Evolutionary conservation across 2,797 vertebrate species (phyloP), one percentile per base, ranked within the genome.

Genomic region (Synanceia verrucosa): DNA sequence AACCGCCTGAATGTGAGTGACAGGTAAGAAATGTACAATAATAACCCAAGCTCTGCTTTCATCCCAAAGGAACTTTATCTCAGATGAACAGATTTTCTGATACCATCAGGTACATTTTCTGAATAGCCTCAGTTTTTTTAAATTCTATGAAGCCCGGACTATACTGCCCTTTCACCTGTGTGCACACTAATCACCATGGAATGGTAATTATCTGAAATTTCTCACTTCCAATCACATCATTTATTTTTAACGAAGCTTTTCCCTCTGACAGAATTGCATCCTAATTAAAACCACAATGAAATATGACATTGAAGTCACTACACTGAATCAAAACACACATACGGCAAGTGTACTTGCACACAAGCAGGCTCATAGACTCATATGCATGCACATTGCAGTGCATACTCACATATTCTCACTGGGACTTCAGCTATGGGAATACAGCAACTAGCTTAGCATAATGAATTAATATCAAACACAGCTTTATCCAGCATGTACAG

Each of bases 391-490:
- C 64, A 58, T 43, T 51, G 58, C n/a, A 48, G 14, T 14, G 9
- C 39, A 46, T 39, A 55, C 37, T 69, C 37, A 37, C 61, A 44
- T 51, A 37, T 24, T 23, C 62, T 48, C 58, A 53, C 24, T 52
- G 23, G 59, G 65, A 65, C 43, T 52, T 73, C 33, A 60, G 50
- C 64, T 65, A 0, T 70, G 72, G 72, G 74, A 76, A 60, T 73
- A 62, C 53, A 44, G 59, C 36, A 46, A 50, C 70, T 55, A 68
- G 75, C 84, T 89, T 89, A 82, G 78, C 80, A 86, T 87, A 79
- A 74, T 82, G 65, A 81, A 81, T 86, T 74, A 65, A 79, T 86
- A 76, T 85, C 76, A 84, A 76, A 85, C 73, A 65, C 71, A 46
- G 61, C 72, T 76, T 77, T 63, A 82, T 71, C 61, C 72, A 55